Base-by-base conservation (phyloP, 1,140 invertebrate species). In the Lethrus apterus region DNA sequence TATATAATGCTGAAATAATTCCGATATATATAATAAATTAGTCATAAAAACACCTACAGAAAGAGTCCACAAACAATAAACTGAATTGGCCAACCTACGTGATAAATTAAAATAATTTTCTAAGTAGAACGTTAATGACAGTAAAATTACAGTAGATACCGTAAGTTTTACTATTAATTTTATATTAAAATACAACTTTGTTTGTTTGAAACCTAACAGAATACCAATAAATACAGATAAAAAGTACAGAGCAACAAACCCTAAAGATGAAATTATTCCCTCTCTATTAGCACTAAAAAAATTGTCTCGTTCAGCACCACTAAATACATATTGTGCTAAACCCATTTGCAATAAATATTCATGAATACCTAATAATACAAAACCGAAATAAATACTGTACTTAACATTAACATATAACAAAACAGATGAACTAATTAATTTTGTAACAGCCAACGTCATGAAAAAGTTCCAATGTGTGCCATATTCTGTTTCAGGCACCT, bases 401-500 rank as follows among this genome's bases (percentile, higher is more conserved):
- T 62, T 67, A 3, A 70, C 62, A 33, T 56, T 60, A 32, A 77
- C 55, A 14, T 73, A 62, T 29, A 63, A 68, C 10, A 81, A 65
- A 18, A 85, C 54, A 21, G 79, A 48, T 18, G 75, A 77, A 15
- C 78, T 78, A 14, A 87, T 58, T 1, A 93, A 61, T 74, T 90
- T 93, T 3, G 89, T 82, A 31, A 84, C 68, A 17, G 86, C 89
- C 24, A 98, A 65, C 1, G 91, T 96, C 46, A 95, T 81, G 62
- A 97, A 98, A 64, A 98, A 98, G 67, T 98, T 98, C 89, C 93
- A 95, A 69, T 97, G 93, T 3, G 86, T 73, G 2, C 94, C 95
- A 73, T 98, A 98, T 63, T 98, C 95, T 4, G 81, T 78, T 0
- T 89, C 75, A 66, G 93, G 86, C 59, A 86, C 81, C 43, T 91